phyloP scores from a whole-genome alignment of 2,113 vertebrate species.

The Caracal caracal region DNA sequence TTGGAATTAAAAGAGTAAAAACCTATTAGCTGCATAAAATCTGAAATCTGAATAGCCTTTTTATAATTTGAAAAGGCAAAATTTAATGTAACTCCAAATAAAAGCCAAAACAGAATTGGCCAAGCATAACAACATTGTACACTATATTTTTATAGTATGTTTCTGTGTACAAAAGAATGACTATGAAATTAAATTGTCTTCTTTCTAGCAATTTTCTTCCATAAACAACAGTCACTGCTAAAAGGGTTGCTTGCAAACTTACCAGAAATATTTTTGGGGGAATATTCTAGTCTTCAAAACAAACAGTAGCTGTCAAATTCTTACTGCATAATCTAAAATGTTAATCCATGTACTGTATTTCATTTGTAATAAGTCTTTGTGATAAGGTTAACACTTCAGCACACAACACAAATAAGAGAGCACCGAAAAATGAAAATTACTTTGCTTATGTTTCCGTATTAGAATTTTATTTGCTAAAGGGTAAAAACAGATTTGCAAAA shows the following conservation, averaged over 20 bases:
- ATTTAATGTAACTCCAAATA: constrained; percentile 64
- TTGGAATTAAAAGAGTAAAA: constrained; percentile 52
- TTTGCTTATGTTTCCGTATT: constrained; percentile 89
- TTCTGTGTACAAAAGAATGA: constrained; percentile 64
- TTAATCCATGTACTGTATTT: constrained; percentile 76
- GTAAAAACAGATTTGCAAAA: constrained; percentile 90
- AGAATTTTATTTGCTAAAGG: constrained; percentile 92
- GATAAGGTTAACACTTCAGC: constrained; percentile 85
- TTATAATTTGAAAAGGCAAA: constrained; percentile 58
- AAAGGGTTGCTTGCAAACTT: constrained; percentile 67
- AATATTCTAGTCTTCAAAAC: constrained; percentile 79
- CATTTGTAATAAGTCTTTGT: constrained; percentile 86
- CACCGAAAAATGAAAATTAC: constrained; percentile 87
- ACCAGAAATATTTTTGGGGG: constrained; percentile 55
- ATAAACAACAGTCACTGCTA: constrained; percentile 22
- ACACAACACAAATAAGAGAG: constrained; percentile 80
- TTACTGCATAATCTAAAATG: constrained; percentile 78
- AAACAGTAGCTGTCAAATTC: constrained; percentile 81
- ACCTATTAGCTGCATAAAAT: constrained; percentile 70
- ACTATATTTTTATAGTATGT: neutral
- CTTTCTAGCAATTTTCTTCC: constrained; percentile 62
- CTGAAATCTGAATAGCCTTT: constrained; percentile 46
- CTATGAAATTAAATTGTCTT: constrained; percentile 60
- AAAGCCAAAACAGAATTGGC: constrained; percentile 65
- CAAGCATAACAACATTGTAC: neutral